These are phyloP conservation scores for Drosophila gaucha DNA, from an alignment of 2,888 invertebrate species.

Conservation along the genomic window DNA sequence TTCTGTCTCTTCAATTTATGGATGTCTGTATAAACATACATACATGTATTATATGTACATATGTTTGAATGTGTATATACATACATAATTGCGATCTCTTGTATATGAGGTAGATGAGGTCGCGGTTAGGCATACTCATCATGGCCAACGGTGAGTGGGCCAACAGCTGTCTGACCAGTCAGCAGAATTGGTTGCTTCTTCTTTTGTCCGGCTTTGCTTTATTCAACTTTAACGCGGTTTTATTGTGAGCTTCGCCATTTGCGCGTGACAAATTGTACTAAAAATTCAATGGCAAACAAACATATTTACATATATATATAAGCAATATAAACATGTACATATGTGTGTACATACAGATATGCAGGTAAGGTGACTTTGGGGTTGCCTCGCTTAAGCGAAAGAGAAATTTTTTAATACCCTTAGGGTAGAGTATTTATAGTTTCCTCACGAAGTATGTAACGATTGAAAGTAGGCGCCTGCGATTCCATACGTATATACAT, in stretches of 20 bases:
- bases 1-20: no score
- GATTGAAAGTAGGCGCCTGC: no score
- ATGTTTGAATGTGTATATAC: not conserved
- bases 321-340: not conserved
- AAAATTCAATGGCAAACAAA: conserved; percentile 43
- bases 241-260: conserved; percentile 50
- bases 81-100: not conserved
- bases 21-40: no score
- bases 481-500: no score
- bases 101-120: conserved; percentile 20
- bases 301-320: not conserved
- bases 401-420: no score
- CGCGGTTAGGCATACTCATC: conserved; percentile 18
- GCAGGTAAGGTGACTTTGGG: conserved; percentile 42
- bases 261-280: conserved; percentile 55
- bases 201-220: conserved; percentile 36
- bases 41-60: not conserved
- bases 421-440: no score
- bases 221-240: conserved; percentile 50
- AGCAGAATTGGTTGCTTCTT: conserved; percentile 27
- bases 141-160: conserved; percentile 17
- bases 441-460: no score
- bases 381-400: no score
- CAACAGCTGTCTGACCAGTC: conserved; percentile 25
- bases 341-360: not conserved